phyloP scores from a whole-genome alignment of 1,140 invertebrate genomes.

The Cephus cinctus region DNA sequence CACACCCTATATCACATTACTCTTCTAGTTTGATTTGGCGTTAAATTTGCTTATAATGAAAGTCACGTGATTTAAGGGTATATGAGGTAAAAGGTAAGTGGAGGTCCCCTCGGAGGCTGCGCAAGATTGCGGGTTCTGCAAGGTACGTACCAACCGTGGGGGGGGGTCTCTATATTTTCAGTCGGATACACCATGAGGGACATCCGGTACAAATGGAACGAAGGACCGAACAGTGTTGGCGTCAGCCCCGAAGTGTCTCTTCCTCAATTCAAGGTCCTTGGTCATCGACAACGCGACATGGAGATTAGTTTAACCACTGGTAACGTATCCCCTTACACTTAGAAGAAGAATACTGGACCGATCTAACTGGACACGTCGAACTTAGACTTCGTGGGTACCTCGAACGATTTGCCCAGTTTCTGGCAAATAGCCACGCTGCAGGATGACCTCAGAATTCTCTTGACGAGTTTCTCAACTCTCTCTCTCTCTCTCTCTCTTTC shows the following conservation, averaged over 20 bases:
- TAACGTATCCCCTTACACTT: no score
- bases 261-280: slow-evolving; percentile 92
- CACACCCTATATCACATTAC: background rate
- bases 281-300: slow-evolving; percentile 85
- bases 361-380: no score
- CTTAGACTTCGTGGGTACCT: no score
- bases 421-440: no score
- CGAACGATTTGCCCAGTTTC: no score
- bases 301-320: slow-evolving; percentile 91
- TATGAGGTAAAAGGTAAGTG: slow-evolving; percentile 49
- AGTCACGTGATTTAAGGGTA: background rate
- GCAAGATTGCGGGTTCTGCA: slow-evolving; percentile 52
- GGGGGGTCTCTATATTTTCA: slow-evolving; percentile 71
- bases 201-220: slow-evolving; percentile 95
- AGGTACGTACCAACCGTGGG: slow-evolving; percentile 68
- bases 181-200: slow-evolving; percentile 97
- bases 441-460: no score
- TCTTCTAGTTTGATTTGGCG: background rate
- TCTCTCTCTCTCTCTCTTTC: no score
- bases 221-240: slow-evolving; percentile 87
- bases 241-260: slow-evolving; percentile 90
- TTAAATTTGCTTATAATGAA: background rate
- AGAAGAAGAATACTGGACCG: no score
- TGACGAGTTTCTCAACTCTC: no score
- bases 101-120: slow-evolving; percentile 50